phyloP scores from a whole-genome alignment of 2,888 invertebrate species.

The Psylliodes chrysocephalus region DNA sequence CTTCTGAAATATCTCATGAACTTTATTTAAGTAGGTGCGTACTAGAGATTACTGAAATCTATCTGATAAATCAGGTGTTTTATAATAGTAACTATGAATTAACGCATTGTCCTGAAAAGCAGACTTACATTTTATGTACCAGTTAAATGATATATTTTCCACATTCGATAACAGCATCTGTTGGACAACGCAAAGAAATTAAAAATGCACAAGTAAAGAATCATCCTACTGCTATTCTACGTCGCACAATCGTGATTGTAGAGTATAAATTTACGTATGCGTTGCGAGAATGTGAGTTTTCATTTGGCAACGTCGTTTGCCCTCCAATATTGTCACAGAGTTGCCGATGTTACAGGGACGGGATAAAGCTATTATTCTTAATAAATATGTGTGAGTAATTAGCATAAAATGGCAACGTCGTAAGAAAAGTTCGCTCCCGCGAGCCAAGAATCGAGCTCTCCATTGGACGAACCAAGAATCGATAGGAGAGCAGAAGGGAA shows the following conservation, averaged over 20 bases:
- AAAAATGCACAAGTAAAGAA: slow-evolving; percentile 47
- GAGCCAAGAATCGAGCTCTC: slow-evolving; percentile 62
- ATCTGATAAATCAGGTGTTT: slow-evolving; percentile 24
- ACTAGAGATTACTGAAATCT: slow-evolving; percentile 17
- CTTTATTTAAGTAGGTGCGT: slow-evolving; percentile 13
- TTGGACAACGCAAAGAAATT: slow-evolving; percentile 29
- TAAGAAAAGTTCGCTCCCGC: slow-evolving; percentile 68
- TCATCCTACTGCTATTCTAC: slow-evolving; percentile 44
- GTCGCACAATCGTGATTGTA: slow-evolving; percentile 41
- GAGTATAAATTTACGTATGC: slow-evolving; percentile 40
- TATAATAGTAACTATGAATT: slow-evolving; percentile 9
- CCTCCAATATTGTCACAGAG: slow-evolving; percentile 49
- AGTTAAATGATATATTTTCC: slow-evolving; percentile 48
- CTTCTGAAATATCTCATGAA: background rate
- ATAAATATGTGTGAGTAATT: slow-evolving; percentile 47
- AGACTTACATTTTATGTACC: slow-evolving; percentile 51
- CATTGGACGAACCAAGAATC: slow-evolving; percentile 73
- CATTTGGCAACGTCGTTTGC: slow-evolving; percentile 57
- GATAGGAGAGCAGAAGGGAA: slow-evolving; percentile 70
- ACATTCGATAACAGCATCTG: slow-evolving; percentile 28
- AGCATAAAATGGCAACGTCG: slow-evolving; percentile 63
- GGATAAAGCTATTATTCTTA: slow-evolving; percentile 30
- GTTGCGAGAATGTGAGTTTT: slow-evolving; percentile 35
- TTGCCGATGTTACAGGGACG: slow-evolving; percentile 46
- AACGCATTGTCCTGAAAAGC: slow-evolving; percentile 19